Evolutionary conservation across 2,113 vertebrate species (phyloP), one percentile per base, ranked within the genome.

Genomic region (Larimichthys crocea): DNA sequence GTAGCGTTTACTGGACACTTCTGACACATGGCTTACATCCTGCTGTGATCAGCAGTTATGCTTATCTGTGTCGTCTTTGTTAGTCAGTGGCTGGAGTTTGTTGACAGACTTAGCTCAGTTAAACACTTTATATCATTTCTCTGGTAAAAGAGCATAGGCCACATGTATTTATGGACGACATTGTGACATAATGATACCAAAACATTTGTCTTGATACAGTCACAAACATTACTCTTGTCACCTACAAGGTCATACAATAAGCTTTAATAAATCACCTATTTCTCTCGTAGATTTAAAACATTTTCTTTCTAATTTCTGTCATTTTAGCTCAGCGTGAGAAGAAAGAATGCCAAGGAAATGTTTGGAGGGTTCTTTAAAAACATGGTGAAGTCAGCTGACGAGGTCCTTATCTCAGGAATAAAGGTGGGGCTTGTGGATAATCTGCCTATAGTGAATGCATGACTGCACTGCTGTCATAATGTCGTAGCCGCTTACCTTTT

Each of bases 261-360:
- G 1, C 15, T 66, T 42, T 22, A 49, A 15, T 6, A 3, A 64
- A 69, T 50, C 19, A 12, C 0, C 26, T 2, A 3, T 42, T 35
- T 4, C 1, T 29, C 24, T 16, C 10, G 12, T 24, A 29, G 14
- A 49, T 74, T 59, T 65, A 3, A 69, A 65, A 16, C 5, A 8
- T 57, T 48, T 2, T 7, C 16, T 31, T 5, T 88, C 16, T 60
- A 3, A 24, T 52, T 75, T 62, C 12, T 85, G 11, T 80, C 20
- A 55, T 74, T 88, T 72, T 82, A 99, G 98, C 95, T 99, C 85
- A 99, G 91, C 15, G 98, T 99, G 81, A 95, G 98, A 67, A 95
- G 97, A 84, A 99, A 99, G 93, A 99, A 98, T 84, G 97, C 97
- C 19, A 99, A 99, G 91, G 98, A 99, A 86, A 95, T 99, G 96